phyloP scores from a whole-genome alignment of 2,888 invertebrate species.

The Melanotus villosus region DNA sequence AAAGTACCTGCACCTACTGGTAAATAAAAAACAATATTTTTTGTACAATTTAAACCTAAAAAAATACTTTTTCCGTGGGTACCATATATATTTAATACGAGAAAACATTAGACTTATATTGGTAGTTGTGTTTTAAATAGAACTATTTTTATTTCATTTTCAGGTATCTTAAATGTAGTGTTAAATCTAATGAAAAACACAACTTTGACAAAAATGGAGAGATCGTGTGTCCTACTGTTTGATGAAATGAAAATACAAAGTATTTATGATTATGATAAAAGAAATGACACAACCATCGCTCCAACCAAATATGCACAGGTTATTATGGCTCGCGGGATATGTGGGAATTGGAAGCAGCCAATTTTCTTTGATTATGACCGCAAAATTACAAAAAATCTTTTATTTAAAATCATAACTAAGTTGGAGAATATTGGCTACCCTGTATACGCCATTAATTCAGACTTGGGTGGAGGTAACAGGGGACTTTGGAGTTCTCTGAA shows the following conservation, averaged over 20 bases:
- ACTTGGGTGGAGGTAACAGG: slow-evolving; percentile 27
- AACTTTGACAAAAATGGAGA: neutral
- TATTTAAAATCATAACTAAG: slow-evolving; percentile 30
- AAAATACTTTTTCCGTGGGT: too few relatives aligned
- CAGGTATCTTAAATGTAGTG: slow-evolving; percentile 27
- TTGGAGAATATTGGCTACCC: slow-evolving; percentile 46
- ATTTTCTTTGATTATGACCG: slow-evolving; percentile 47
- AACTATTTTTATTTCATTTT: too few relatives aligned
- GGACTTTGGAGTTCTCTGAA: neutral
- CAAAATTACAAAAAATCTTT: neutral
- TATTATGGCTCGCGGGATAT: slow-evolving; percentile 46
- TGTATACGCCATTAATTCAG: neutral
- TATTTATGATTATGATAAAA: slow-evolving; percentile 50
- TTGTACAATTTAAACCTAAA: too few relatives aligned
- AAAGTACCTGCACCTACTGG: neutral
- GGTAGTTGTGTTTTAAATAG: too few relatives aligned
- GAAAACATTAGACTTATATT: too few relatives aligned
- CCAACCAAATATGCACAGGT: slow-evolving; percentile 49
- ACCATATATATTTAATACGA: too few relatives aligned
- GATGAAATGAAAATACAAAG: slow-evolving; percentile 48
- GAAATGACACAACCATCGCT: slow-evolving; percentile 40
- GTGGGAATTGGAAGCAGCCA: slow-evolving; percentile 49
- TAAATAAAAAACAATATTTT: neutral
- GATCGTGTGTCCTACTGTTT: slow-evolving; percentile 43
- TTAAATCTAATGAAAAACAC: neutral